Percentiles rank a stretch among this genome's conserved stretches.
These are phyloP conservation scores for Amiota mariae DNA, from an alignment of 2,888 invertebrate species.

Conservation along the genomic window DNA sequence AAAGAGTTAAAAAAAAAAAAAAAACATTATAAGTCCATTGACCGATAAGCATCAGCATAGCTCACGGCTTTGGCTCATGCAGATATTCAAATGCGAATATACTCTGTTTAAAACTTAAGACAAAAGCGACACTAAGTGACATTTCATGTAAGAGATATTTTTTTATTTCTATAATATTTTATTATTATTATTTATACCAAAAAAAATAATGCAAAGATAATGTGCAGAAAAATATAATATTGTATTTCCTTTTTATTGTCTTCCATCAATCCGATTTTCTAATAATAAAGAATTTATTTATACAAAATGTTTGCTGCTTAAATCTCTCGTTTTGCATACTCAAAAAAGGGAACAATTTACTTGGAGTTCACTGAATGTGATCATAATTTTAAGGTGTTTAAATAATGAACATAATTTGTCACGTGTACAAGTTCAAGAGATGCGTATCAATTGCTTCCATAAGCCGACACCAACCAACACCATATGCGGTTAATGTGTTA, in stretches of 20 bases:
- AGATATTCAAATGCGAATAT: no score
- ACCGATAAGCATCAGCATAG: constrained; percentile 30
- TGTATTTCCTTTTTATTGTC: no score
- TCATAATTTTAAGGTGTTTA: background rate
- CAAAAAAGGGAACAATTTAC: no score
- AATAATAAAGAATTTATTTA: background rate
- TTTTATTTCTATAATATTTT: constrained; percentile 6
- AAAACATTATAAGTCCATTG: constrained; percentile 49
- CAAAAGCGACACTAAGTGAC: constrained; percentile 27
- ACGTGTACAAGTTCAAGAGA: constrained; percentile 31
- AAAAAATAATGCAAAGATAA: background rate
- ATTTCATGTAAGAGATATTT: constrained; percentile 38
- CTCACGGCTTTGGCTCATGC: constrained; percentile 10
- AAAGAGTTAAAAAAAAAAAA: no score
- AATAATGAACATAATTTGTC: constrained; percentile 23
- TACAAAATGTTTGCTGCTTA: constrained; percentile 39
- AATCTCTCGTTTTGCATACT: constrained; percentile 41
- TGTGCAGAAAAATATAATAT: no score
- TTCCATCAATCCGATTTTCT: no score
- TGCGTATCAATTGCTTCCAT: background rate
- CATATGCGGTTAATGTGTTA: background rate
- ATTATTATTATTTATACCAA: constrained; percentile 12
- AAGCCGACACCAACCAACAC: background rate
- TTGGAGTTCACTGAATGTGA: constrained; percentile 17
- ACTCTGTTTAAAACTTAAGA: no score